Evolutionary conservation across 2,888 invertebrate genomes (phyloP).

Genomic region (Stenoptilia bipunctidactyla): DNA sequence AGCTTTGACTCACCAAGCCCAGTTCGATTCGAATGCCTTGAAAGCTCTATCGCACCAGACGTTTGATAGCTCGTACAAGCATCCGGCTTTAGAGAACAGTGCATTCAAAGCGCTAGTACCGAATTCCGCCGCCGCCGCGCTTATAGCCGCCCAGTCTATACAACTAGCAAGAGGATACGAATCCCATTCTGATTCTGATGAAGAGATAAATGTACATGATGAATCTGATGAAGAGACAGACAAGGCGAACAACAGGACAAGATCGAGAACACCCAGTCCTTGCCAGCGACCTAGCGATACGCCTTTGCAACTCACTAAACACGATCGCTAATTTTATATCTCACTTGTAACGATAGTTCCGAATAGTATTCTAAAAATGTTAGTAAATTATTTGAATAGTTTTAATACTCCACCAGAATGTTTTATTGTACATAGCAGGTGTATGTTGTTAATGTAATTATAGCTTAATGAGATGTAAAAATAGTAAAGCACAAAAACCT

Average conservation of each 20-base stretch:
- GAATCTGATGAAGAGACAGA: slow-evolving; percentile 75
- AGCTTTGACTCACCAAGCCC: slow-evolving; percentile 67
- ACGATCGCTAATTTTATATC: slow-evolving; percentile 68
- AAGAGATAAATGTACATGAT: slow-evolving; percentile 90
- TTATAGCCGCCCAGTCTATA: slow-evolving; percentile 61
- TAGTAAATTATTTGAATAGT: too few relatives aligned
- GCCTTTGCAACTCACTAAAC: slow-evolving; percentile 79
- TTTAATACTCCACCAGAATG: too few relatives aligned
- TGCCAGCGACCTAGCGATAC: slow-evolving; percentile 57
- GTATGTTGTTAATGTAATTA: slow-evolving; percentile 22
- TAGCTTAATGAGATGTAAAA: slow-evolving; percentile 30
- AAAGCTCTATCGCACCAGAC: slow-evolving; percentile 58
- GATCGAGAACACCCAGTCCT: slow-evolving; percentile 61
- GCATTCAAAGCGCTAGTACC: slow-evolving; percentile 86
- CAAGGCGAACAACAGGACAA: slow-evolving; percentile 50
- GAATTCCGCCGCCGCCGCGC: slow-evolving; percentile 74
- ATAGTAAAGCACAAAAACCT: slow-evolving; percentile 24
- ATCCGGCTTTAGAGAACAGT: slow-evolving; percentile 80
- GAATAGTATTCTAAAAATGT: too few relatives aligned
- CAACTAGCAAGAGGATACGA: slow-evolving; percentile 59
- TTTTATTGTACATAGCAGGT: slow-evolving; percentile 9
- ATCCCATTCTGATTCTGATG: slow-evolving; percentile 75
- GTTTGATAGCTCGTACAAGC: slow-evolving; percentile 50
- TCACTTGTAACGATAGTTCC: not conserved
- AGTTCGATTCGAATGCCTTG: slow-evolving; percentile 69